A percentile compares a stretch with the other conserved stretches of the same genome.
These are phyloP conservation scores for Sphaeramia orbicularis DNA, from an alignment of 2,797 vertebrate species.

Conservation along the genomic window DNA sequence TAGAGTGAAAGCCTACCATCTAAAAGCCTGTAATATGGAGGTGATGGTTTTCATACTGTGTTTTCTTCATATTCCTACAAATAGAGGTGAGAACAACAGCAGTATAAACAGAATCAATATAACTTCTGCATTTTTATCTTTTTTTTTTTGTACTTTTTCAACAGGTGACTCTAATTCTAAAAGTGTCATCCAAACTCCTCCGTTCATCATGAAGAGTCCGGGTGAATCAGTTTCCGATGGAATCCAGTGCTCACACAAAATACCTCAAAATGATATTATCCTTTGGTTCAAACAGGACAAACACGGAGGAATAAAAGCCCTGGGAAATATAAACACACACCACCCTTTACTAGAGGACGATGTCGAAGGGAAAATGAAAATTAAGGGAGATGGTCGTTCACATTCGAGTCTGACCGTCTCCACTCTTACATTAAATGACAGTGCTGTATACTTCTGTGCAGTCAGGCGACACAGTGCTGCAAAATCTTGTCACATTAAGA, in stretches of 20 bases:
- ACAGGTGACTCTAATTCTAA: slow-evolving; percentile 16
- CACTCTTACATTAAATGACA: slow-evolving; percentile 32
- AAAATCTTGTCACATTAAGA: background rate
- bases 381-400: slow-evolving; percentile 28
- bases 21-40: background rate
- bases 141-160: background rate
- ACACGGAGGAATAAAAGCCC: slow-evolving; percentile 1
- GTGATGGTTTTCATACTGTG: background rate
- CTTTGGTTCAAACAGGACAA: slow-evolving; percentile 68
- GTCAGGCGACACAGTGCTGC: slow-evolving; percentile 54
- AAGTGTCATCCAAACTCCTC: slow-evolving; percentile 27
- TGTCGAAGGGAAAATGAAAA: slow-evolving; percentile 33
- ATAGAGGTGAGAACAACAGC: slow-evolving; percentile 16
- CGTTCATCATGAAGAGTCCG: slow-evolving; percentile 13
- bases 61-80: slow-evolving; percentile 9
- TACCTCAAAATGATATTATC: slow-evolving; percentile 5
- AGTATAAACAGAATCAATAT: background rate
- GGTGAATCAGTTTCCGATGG: slow-evolving; percentile 23
- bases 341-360: background rate
- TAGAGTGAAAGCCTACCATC: background rate
- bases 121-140: background rate
- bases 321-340: slow-evolving; percentile 40
- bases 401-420: slow-evolving; percentile 34
- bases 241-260: slow-evolving; percentile 49
- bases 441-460: slow-evolving; percentile 66